Evolutionary conservation across 2,797 vertebrate species (phyloP).

Genomic region (Aselliscus stoliczkanus): DNA sequence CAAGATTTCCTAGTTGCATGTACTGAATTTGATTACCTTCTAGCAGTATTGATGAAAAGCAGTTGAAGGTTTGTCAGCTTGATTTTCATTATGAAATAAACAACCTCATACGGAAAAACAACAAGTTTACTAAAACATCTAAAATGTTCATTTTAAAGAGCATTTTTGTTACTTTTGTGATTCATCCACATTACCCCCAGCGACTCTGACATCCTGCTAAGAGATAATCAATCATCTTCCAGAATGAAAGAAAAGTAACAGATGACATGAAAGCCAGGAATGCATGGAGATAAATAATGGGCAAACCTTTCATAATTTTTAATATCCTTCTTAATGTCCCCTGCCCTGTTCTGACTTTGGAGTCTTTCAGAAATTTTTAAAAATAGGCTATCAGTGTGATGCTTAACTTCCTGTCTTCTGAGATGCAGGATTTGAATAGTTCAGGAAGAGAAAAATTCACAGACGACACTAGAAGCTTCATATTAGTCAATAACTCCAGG

Average conservation of each 20-base stretch:
- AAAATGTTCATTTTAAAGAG: not conserved
- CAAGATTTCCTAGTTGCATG: not conserved
- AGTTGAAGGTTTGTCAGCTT: not conserved
- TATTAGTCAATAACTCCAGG: not conserved
- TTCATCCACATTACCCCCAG: not conserved
- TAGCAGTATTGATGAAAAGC: not conserved
- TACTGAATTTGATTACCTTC: not conserved
- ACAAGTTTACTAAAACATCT: constrained; percentile 1
- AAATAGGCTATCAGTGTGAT: not conserved
- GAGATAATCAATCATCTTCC: not conserved
- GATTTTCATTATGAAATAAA: constrained; percentile 18
- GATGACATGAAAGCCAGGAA: not conserved
- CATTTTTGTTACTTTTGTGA: not conserved
- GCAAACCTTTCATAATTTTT: not conserved
- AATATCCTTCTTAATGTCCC: not conserved
- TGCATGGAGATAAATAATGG: not conserved
- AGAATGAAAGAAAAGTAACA: not conserved
- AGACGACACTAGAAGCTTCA: not conserved
- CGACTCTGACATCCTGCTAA: not conserved
- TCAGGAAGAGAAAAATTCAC: not conserved
- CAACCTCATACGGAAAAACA: not conserved
- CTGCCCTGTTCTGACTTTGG: not conserved
- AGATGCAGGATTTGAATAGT: not conserved
- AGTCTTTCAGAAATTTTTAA: not conserved
- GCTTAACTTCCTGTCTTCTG: not conserved